These are phyloP conservation scores for Embiotoca jacksoni DNA, from an alignment of 2,113 vertebrate genomes.

Conservation along the genomic window DNA sequence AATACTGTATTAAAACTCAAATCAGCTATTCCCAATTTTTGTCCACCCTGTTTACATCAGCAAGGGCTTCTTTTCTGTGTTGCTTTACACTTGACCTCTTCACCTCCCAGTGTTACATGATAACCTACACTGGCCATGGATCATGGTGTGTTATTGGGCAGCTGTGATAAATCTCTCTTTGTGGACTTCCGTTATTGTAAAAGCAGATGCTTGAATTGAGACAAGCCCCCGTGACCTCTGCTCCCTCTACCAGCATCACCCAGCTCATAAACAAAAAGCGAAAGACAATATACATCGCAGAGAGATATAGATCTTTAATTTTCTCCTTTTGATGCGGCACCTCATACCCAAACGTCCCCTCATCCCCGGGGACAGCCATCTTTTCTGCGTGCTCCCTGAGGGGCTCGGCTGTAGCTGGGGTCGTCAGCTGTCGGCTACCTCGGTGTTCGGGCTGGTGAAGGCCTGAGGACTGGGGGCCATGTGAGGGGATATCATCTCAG, in stretches of 20 bases:
- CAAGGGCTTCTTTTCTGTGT: background rate
- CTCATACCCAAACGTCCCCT: conserved; percentile 40
- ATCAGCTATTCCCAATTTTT: background rate
- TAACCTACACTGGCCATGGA: background rate
- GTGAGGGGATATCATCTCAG: conserved; percentile 50
- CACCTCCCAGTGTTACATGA: conserved; percentile 10
- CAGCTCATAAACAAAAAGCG: conserved; percentile 36
- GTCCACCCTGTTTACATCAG: background rate
- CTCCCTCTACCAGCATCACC: conserved; percentile 52
- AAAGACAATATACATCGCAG: conserved; percentile 48
- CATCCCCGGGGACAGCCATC: conserved; percentile 64
- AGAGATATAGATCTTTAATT: conserved; percentile 73
- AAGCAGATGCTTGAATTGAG: conserved; percentile 41
- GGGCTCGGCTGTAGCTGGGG: conserved; percentile 62
- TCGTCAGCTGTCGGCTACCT: conserved; percentile 66
- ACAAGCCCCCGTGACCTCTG: conserved; percentile 57
- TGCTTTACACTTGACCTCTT: background rate
- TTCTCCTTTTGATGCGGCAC: conserved; percentile 56
- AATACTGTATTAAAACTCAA: too few species aligned
- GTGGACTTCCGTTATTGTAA: conserved; percentile 64
- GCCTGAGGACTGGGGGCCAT: conserved; percentile 18
- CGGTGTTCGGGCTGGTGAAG: conserved; percentile 29
- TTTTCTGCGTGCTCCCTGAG: conserved; percentile 53
- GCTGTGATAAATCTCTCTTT: conserved; percentile 39
- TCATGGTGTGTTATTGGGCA: conserved; percentile 34